Evolutionary conservation across 2,797 vertebrate species (phyloP).

Genomic region (Trichosurus vulpecula): DNA sequence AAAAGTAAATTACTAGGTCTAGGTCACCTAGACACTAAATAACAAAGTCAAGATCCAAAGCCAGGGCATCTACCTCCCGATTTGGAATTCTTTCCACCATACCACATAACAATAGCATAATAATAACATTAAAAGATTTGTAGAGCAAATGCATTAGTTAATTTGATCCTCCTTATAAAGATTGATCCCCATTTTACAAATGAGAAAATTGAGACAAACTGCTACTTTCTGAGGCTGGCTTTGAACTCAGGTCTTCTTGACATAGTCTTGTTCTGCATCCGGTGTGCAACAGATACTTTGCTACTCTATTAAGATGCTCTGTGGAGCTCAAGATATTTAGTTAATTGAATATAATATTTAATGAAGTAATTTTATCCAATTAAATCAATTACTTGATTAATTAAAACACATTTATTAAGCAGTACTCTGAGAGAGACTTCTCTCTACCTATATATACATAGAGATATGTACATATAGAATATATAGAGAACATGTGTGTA

Average conservation of each 20-base stretch:
- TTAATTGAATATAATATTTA: not conserved
- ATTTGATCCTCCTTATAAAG: not conserved
- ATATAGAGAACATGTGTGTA: no score
- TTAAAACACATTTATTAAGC: not conserved
- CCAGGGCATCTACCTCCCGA: not conserved
- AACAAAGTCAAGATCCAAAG: not conserved
- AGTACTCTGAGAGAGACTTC: not conserved
- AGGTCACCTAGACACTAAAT: not conserved
- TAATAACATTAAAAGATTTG: not conserved
- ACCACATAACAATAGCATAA: not conserved
- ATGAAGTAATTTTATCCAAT: not conserved
- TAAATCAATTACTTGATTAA: not conserved
- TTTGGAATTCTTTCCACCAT: not conserved
- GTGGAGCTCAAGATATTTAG: not conserved
- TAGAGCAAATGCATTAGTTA: not conserved
- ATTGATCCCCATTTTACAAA: not conserved
- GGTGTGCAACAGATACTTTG: not conserved
- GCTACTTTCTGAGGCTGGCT: not conserved
- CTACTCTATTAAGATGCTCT: not conserved
- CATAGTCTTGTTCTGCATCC: not conserved
- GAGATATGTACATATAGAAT: no score
- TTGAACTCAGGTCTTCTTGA: not conserved
- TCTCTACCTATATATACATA: not conserved
- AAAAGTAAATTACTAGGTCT: not conserved
- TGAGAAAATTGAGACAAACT: not conserved